Base-by-base conservation (phyloP, 1,140 invertebrate species). In the Tetramorium parvispinum region DNA sequence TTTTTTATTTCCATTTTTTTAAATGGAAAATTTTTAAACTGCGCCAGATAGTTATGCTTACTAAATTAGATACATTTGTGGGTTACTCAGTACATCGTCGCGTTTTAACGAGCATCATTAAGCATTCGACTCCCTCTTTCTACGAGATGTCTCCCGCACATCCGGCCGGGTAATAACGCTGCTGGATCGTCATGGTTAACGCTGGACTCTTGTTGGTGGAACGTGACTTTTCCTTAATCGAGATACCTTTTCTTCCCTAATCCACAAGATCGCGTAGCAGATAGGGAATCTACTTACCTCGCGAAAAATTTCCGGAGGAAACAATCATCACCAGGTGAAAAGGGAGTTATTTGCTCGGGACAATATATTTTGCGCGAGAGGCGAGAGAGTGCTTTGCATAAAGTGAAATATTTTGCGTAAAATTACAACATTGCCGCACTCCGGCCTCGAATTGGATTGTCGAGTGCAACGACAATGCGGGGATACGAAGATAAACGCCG, bases 191-290 rank as follows among this genome's bases (percentile, higher is more conserved):
- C 46, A 27, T 10, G 53, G 73, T 63, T 87, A 86, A 71, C 59
- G 43, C 24, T 43, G 53, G 73, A 65, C 55, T 86, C 85, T 71
- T 79, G 75, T 68, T 88, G 57, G 18, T 63, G 51, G 53, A 88
- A 85, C 66, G 65, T 88, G 73, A 43, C 85, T 88, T 88, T 78
- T 86, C 49, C 61, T 57, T 85, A 73, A 85, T 65, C 86, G 57
- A 51, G 63, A 49, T 21, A 85, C 27, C 61, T 70, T 68, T 86
- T 53, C 86, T 78, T 68, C 27, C 16, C 13, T 87, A 87, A 85
- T 77, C 43, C 27, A 51, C 61, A 21, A 68, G 77, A 68, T 81
- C 37, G 77, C 51, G 78, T 21, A 18, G 40, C 16, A 46, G 51
- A 73, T 57, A 57, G 66, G 21, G 13, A 73, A 71, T 82, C 40